Conservation (phyloP, 2,113 vertebrate species). For the Anhinga rufa region DNA sequence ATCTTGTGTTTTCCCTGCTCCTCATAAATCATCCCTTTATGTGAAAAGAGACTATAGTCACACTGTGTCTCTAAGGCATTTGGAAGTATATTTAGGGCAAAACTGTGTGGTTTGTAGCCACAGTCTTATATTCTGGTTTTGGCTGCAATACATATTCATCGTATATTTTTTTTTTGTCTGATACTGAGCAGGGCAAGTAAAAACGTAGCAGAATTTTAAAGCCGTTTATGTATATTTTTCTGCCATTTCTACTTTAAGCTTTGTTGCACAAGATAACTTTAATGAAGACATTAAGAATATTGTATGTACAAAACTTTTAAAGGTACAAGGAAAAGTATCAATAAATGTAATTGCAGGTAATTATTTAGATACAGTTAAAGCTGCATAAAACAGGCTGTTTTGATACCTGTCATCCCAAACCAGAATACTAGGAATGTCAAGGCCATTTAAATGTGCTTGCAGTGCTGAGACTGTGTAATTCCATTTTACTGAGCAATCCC, state of each 20-base stretch:
- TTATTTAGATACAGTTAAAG: background rate
- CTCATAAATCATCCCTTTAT: constrained; percentile 69
- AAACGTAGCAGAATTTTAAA: background rate
- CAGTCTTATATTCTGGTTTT: constrained; percentile 1
- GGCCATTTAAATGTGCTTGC: background rate
- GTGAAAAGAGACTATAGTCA: constrained; percentile 78
- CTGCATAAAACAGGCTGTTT: background rate
- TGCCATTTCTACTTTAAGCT: background rate
- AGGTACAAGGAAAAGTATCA: background rate
- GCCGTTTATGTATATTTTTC: background rate
- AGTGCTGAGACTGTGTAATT: background rate
- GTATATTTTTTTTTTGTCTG: constrained; percentile 72
- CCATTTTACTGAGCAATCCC: background rate
- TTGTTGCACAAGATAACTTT: background rate
- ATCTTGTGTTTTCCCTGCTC: constrained; percentile 62
- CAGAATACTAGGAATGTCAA: background rate
- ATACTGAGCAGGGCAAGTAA: constrained; percentile 44
- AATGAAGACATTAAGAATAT: background rate
- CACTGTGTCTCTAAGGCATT: constrained; percentile 75
- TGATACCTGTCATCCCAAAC: background rate
- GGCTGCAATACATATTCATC: constrained; percentile 78
- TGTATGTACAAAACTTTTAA: background rate
- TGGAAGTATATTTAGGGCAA: constrained; percentile 72
- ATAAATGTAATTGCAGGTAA: background rate
- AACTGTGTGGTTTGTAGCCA: constrained; percentile 30